Evolutionary conservation across 1,140 invertebrate species (phyloP), one percentile per base, ranked within the genome.

Genomic region (Lineus longissimus): DNA sequence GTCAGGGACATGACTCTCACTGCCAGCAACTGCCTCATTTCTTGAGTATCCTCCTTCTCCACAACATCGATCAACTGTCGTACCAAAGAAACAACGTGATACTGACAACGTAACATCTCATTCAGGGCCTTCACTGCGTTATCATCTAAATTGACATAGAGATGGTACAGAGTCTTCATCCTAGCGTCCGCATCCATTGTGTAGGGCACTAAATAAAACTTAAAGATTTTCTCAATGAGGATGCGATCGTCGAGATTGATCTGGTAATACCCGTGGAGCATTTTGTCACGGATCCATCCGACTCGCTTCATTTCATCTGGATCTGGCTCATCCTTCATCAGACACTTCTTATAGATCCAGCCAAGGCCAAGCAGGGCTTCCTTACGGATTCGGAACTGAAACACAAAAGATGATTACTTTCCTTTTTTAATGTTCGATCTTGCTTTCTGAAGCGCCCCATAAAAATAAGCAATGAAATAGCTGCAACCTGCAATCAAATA

Each of bases 241-340:
- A 97, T 83, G 70, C 93, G 88, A 72, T 89, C 88, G 71, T 89
- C 87, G 81, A 91, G 87, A 45, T 87, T 87, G 22, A 87, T 86
- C 87, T 92, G 91, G 72, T 92, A 93, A 80, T 93, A 93, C 30
- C 90, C 92, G 83, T 98, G 94, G 13, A 98, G 85, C 63, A 98
- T 95, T 86, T 97, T 97, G 75, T 97, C 93, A 80, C 96, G 97
- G 56, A 98, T 96, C 95, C 95, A 98, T 51, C 91, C 90, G 0
- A 96, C 89, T 1, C 93, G 91, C 72, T 92, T 90, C 64, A 92
- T 91, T 0, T 91, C 89, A 73, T 92, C 90, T 64, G 92, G 90
- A 0, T 93, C 93, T 0, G 91, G 90, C 47, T 90, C 87, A 2
- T 91, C 91, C 4, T 93, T 87, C 67, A 89, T 92, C 45, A 94